phyloP scores from a whole-genome alignment of 2,888 invertebrate species.

The Eupelmus urozonus region DNA sequence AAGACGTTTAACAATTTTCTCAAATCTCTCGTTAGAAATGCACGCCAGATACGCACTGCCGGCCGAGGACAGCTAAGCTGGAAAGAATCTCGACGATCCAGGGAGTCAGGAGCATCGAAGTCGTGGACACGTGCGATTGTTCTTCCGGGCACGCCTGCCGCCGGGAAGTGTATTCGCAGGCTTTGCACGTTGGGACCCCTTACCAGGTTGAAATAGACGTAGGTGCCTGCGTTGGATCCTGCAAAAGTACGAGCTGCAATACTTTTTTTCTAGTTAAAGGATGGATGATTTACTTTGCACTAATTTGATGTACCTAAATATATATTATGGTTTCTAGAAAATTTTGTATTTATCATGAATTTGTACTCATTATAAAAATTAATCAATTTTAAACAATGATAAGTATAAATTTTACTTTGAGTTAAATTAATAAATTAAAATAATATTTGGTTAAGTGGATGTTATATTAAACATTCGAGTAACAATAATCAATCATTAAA shows the following conservation, averaged over 20 bases:
- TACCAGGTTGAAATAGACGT: conserved; percentile 75
- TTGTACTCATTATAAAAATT: no score
- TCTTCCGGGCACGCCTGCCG: conserved; percentile 70
- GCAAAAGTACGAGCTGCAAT: conserved; percentile 74
- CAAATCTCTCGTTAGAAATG: conserved; percentile 69
- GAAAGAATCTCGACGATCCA: conserved; percentile 75
- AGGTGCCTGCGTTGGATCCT: conserved; percentile 75
- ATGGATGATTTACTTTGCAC: neutral
- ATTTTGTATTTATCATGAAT: neutral
- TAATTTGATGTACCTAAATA: no score
- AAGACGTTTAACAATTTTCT: neutral
- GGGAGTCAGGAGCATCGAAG: conserved; percentile 73
- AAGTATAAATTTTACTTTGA: neutral
- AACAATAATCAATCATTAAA: no score
- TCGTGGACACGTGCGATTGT: conserved; percentile 75
- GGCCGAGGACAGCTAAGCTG: conserved; percentile 71
- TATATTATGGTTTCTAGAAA: neutral
- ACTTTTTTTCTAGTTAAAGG: no score
- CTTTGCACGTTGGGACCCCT: conserved; percentile 75
- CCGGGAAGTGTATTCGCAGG: conserved; percentile 71
- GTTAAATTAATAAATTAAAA: neutral
- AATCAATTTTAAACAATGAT: no score
- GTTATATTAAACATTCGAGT: no score
- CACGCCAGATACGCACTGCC: conserved; percentile 71
- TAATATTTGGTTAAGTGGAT: neutral